These are phyloP conservation scores for Cancer borealis DNA, from an alignment of 2,888 invertebrate genomes.

Conservation along the genomic window DNA sequence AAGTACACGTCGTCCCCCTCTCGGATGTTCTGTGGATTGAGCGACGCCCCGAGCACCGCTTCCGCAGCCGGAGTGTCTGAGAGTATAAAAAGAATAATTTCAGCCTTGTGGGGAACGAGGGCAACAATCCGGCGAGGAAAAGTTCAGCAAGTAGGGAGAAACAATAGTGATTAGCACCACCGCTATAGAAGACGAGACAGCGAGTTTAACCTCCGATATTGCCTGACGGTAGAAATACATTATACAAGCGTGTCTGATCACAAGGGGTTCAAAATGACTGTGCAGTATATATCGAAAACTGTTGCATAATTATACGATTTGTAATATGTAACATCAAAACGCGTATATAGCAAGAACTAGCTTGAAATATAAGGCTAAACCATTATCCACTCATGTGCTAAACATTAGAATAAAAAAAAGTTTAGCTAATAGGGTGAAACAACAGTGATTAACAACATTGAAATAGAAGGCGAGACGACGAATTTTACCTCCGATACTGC, in stretches of 20 bases:
- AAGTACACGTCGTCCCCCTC: constrained; percentile 66
- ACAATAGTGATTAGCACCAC: neutral
- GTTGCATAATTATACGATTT: too few relatives aligned
- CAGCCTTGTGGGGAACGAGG: neutral
- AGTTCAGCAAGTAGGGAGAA: neutral
- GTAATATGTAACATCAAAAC: too few relatives aligned
- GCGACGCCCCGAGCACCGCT: constrained; percentile 63
- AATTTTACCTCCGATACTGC: neutral
- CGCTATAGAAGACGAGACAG: neutral
- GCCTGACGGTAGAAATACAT: too few relatives aligned
- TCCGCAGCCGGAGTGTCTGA: constrained; percentile 57
- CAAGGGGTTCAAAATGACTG: too few relatives aligned
- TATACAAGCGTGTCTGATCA: too few relatives aligned
- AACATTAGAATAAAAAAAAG: neutral
- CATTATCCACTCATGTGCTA: too few relatives aligned
- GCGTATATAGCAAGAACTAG: too few relatives aligned
- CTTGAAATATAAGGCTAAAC: too few relatives aligned
- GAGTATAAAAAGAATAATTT: neutral
- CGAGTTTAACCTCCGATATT: neutral
- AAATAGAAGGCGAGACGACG: neutral
- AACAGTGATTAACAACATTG: neutral
- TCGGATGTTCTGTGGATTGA: constrained; percentile 64
- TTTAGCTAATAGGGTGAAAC: neutral
- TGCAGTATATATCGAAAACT: too few relatives aligned
- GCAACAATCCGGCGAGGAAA: neutral